phyloP scores from a whole-genome alignment of 2,888 invertebrate species.

The Cloeon dipterum region DNA sequence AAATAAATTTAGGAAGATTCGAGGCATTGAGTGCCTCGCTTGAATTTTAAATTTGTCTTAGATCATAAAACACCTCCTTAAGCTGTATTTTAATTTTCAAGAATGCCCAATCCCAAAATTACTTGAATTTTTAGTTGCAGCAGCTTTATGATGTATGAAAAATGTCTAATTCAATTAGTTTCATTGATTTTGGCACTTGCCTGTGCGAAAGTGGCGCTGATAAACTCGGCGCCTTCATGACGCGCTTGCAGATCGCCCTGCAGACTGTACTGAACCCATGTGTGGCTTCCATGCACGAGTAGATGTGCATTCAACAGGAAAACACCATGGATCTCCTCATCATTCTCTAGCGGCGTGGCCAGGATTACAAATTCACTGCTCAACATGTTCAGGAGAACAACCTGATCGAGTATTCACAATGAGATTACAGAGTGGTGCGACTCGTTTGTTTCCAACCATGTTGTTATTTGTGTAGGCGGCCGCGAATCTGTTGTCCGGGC shows the following conservation, averaged over 20 bases:
- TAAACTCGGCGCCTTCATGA: slow-evolving; percentile 11
- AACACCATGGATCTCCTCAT: slow-evolving; percentile 36
- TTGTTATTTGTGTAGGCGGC: slow-evolving; percentile 91
- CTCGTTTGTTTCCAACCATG: too few species aligned
- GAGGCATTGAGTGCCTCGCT: too few species aligned
- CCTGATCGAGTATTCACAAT: slow-evolving; percentile 23
- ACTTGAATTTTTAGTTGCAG: too few species aligned
- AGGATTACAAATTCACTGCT: slow-evolving; percentile 81
- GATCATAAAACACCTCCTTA: too few species aligned
- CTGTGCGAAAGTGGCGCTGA: not conserved
- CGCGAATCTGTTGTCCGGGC: slow-evolving; percentile 89
- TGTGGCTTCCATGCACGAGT: slow-evolving; percentile 49
- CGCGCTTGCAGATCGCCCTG: slow-evolving; percentile 43
- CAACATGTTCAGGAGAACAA: slow-evolving; percentile 72
- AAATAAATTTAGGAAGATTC: too few species aligned
- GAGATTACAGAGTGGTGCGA: too few species aligned
- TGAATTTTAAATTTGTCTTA: too few species aligned
- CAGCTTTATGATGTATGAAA: too few species aligned
- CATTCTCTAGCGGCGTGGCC: slow-evolving; percentile 57
- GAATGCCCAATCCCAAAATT: too few species aligned
- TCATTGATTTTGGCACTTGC: too few species aligned
- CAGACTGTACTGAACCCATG: slow-evolving; percentile 58
- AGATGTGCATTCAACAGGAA: slow-evolving; percentile 42
- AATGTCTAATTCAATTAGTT: too few species aligned
- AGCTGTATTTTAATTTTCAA: too few species aligned